Evolutionary conservation across 2,888 invertebrate species (phyloP).

Genomic region (Microctonus brassicae): DNA sequence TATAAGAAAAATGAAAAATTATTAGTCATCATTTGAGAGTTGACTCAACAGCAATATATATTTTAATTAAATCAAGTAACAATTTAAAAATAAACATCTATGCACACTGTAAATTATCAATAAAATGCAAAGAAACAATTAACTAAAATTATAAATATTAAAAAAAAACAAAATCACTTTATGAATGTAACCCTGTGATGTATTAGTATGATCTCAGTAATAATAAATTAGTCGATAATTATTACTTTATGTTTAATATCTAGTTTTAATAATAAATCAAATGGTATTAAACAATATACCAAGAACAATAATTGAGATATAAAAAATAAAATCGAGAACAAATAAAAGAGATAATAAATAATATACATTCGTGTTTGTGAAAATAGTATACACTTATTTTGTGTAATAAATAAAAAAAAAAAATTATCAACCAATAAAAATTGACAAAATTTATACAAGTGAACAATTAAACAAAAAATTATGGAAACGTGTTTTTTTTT

Average conservation of each 20-base stretch:
- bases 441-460: too few relatives aligned
- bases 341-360: background rate
- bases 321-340: constrained; percentile 1
- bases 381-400: background rate
- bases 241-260: constrained; percentile 60
- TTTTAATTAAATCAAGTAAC: background rate
- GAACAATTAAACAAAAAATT: too few relatives aligned
- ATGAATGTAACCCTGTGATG: constrained; percentile 70
- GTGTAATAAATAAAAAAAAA: too few relatives aligned
- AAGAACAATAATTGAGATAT: background rate
- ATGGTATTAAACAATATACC: background rate
- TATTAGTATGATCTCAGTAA: constrained; percentile 71
- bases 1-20: background rate
- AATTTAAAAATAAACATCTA: background rate
- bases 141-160: constrained; percentile 44
- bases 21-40: background rate
- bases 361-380: constrained; percentile 3
- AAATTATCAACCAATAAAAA: too few relatives aligned
- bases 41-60: background rate
- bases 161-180: constrained; percentile 55
- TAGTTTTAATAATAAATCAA: constrained; percentile 41
- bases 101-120: background rate
- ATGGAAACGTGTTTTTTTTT: too few relatives aligned
- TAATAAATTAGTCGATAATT: constrained; percentile 66
- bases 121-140: constrained; percentile 44